These are phyloP conservation scores for Carassius auratus DNA, from an alignment of 2,113 vertebrate species.

Conservation along the genomic window DNA sequence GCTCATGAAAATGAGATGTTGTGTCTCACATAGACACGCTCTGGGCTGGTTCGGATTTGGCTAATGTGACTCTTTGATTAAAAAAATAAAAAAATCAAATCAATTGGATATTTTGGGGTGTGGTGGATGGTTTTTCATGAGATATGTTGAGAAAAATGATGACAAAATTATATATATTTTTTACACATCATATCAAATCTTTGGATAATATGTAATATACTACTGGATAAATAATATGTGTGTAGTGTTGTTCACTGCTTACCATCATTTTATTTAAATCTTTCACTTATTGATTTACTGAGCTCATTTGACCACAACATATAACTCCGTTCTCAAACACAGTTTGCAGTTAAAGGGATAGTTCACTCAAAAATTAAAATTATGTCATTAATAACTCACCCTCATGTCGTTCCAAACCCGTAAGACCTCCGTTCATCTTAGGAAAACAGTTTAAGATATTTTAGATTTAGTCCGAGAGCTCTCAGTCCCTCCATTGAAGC, in stretches of 20 bases:
- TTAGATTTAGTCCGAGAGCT: too few species aligned
- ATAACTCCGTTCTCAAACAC: background rate
- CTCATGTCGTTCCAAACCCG: too few species aligned
- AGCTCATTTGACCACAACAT: background rate
- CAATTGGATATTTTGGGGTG: background rate
- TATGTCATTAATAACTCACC: too few species aligned
- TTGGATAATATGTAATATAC: background rate
- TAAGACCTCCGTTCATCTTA: too few species aligned
- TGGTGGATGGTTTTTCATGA: background rate
- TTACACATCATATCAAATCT: background rate
- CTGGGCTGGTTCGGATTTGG: background rate
- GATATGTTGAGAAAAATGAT: background rate
- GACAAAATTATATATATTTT: background rate
- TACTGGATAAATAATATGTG: background rate
- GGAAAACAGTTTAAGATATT: too few species aligned
- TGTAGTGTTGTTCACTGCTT: background rate
- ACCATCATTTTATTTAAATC: background rate
- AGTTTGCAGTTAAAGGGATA: background rate
- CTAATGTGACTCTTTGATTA: constrained; percentile 3
- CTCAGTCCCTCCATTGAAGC: too few species aligned
- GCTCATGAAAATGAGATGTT: constrained; percentile 59
- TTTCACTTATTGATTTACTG: background rate
- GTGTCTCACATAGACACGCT: background rate
- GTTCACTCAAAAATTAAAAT: too few species aligned
- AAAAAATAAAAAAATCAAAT: background rate